Base-by-base conservation (phyloP, 2,113 vertebrate species). In the Beaufortia kweichowensis region DNA sequence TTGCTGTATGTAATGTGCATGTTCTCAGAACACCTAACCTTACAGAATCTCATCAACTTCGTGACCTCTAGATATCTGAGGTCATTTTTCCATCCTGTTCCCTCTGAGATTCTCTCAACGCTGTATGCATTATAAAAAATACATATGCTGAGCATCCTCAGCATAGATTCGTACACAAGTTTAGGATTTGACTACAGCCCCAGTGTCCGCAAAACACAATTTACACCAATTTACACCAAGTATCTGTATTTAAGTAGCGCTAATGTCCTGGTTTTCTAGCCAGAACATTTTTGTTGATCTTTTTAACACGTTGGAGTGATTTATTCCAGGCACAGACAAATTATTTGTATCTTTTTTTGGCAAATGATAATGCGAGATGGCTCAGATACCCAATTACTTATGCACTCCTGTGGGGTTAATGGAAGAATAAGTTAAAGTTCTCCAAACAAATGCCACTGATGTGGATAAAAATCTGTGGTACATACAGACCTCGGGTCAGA, bases 331-430 rank as follows among this genome's bases (percentile, higher is more conserved):
- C 19, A 28, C 6, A 10, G 48, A 29, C 48, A 70, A 56, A 33
- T 70, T 56, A 35, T 70, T 55, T 31, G 48, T 56, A 50, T 6
- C 66, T 55, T 70, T n/a, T 69, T 35, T 35, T 70, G 67, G 67
- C 67, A 70, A 35, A 35, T 11, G 29, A 55, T 35, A 8, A 24
- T 17, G 29, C 12, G 14, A 56, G 67, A 35, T 70, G 48, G 7
- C n/a, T 56, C n/a, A 23, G 23, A 56, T 3, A 70, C 48, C 29
- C 48, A 70, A 56, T 70, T 35, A 70, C 48, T 10, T 24, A 21
- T 55, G 48, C 67, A 55, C 67, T 55, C 33, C 4, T 31, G n/a
- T 33, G 12, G 10, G 67, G 29, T 56, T 56, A 55, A 69, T 56
- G 67, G 6, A 70, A 69, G 14, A 10, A 53, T 33, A 56, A 46